These are phyloP conservation scores for Sebastes baramenuke DNA, from an alignment of 2,797 vertebrate species.

Conservation along the genomic window DNA sequence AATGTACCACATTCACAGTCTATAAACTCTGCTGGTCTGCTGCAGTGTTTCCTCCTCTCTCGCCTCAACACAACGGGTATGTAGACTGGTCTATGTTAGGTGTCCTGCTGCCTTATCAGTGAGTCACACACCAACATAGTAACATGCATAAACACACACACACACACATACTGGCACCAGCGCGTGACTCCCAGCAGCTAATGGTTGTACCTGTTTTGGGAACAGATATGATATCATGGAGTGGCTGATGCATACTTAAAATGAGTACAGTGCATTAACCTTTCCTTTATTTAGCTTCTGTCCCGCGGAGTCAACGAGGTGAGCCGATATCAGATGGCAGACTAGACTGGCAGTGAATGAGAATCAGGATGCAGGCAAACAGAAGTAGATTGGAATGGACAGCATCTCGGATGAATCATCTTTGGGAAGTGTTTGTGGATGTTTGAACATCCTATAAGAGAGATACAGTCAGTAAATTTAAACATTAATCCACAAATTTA, in stretches of 20 bases:
- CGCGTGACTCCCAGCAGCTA: slow-evolving; percentile 31
- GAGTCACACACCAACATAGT: slow-evolving; percentile 35
- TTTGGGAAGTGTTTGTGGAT: neutral
- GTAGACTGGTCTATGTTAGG: slow-evolving; percentile 17
- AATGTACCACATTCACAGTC: slow-evolving; percentile 51
- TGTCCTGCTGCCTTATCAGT: slow-evolving; percentile 56
- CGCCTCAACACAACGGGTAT: neutral
- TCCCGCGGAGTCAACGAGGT: slow-evolving; percentile 38
- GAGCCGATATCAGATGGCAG: slow-evolving; percentile 50
- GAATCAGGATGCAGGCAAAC: slow-evolving; percentile 41
- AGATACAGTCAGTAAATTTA: neutral
- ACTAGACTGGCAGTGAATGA: slow-evolving; percentile 33
- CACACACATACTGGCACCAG: slow-evolving; percentile 12
- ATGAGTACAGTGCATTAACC: slow-evolving; percentile 47
- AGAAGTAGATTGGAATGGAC: slow-evolving; percentile 6
- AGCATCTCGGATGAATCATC: neutral
- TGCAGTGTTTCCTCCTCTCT: slow-evolving; percentile 27
- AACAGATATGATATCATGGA: slow-evolving; percentile 58
- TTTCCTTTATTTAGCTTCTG: slow-evolving; percentile 66
- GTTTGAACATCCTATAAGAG: neutral
- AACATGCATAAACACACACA: neutral
- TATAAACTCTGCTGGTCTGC: slow-evolving; percentile 35
- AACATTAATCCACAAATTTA: neutral
- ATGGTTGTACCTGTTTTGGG: slow-evolving; percentile 52
- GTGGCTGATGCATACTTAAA: slow-evolving; percentile 60